Conservation (phyloP, 1,140 invertebrate genomes). For the Nylanderia fulva region DNA sequence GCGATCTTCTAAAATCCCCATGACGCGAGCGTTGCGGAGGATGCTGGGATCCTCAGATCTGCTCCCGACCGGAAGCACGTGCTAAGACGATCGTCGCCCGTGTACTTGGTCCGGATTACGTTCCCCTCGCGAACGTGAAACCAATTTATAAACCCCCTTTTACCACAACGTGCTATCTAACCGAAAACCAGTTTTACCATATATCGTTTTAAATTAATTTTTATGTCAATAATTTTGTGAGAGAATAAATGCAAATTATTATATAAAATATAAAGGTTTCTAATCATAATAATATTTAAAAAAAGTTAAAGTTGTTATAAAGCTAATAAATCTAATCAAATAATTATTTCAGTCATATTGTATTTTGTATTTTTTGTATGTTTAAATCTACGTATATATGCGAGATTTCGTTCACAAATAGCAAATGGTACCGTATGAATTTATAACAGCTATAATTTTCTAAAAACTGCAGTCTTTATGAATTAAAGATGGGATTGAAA, state of each 20-base stretch:
- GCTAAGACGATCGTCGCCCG: slow-evolving; percentile 73
- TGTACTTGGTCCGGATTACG: slow-evolving; percentile 64
- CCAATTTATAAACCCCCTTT: slow-evolving; percentile 72
- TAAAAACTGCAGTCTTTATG: neutral
- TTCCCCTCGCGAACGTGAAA: slow-evolving; percentile 74
- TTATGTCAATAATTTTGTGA: neutral
- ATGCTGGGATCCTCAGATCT: slow-evolving; percentile 25
- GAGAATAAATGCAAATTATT: neutral
- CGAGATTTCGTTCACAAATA: neutral
- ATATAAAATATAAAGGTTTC: neutral
- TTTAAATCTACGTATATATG: neutral
- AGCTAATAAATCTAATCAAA: neutral
- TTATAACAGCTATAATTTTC: neutral
- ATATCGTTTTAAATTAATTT: neutral
- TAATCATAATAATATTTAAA: neutral
- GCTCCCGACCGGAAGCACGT: slow-evolving; percentile 39
- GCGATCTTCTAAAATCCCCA: slow-evolving; percentile 38
- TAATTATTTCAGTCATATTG: neutral
- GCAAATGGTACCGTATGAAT: neutral
- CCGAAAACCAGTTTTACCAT: neutral
- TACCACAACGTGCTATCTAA: neutral
- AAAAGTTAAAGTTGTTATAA: neutral
- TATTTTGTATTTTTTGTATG: neutral
- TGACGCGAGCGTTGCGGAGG: neutral
- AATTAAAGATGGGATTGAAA: neutral